Percentiles rank a stretch among this genome's conserved stretches.
Conservation (phyloP, 1,140 invertebrate genomes). For the Temnothorax curvispinosus region DNA sequence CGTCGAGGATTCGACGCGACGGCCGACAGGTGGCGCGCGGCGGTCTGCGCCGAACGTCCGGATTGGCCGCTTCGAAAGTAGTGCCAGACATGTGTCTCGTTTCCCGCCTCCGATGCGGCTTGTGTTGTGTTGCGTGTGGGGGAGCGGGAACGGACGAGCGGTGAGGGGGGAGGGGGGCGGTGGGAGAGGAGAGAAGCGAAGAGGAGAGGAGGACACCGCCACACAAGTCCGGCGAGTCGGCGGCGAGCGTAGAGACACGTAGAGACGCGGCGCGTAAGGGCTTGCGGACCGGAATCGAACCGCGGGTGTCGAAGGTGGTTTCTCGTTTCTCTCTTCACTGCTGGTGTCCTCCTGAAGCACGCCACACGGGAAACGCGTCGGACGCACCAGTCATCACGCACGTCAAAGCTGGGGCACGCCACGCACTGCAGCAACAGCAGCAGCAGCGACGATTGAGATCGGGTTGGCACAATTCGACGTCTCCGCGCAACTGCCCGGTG, state of each 20-base stretch:
- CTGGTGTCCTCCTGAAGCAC: not conserved
- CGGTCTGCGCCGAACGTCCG: slow-evolving; percentile 5
- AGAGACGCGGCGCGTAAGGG: slow-evolving; percentile 63
- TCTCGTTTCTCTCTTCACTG: not conserved
- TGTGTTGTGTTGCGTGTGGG: slow-evolving; percentile 79
- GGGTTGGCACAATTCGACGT: slow-evolving; percentile 74
- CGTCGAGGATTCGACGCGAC: not conserved
- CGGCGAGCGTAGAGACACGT: slow-evolving; percentile 67
- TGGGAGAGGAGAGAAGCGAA: not conserved
- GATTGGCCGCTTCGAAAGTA: slow-evolving; percentile 82
- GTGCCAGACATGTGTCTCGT: slow-evolving; percentile 81
- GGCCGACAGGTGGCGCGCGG: slow-evolving; percentile 49
- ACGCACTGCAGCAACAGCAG: slow-evolving; percentile 7
- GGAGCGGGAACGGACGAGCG: not conserved
- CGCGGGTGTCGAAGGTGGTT: slow-evolving; percentile 76
- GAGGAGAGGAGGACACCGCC: slow-evolving; percentile 30
- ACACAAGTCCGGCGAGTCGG: slow-evolving; percentile 70
- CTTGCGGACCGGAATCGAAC: slow-evolving; percentile 78
- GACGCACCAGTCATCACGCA: not conserved
- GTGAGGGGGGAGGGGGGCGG: slow-evolving; percentile 16
- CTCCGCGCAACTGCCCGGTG: slow-evolving; percentile 68
- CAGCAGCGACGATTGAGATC: slow-evolving; percentile 3
- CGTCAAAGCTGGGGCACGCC: not conserved
- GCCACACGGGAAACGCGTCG: slow-evolving; percentile 5
- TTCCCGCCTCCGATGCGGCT: slow-evolving; percentile 73